Evolutionary conservation across 2,797 vertebrate genomes (phyloP).

Genomic region (Ambastaia sidthimunki): DNA sequence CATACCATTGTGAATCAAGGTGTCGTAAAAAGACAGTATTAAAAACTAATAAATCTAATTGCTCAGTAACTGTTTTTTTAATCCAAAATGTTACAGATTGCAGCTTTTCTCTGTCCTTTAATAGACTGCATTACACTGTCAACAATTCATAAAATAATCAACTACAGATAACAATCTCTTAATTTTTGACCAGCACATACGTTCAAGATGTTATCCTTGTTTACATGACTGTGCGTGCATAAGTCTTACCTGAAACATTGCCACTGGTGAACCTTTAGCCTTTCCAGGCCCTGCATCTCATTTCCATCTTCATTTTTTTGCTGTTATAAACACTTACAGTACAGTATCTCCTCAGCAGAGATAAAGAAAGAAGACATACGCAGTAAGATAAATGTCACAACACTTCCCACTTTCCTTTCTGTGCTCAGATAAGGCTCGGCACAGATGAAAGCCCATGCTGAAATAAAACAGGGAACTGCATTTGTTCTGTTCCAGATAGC

Average conservation of each 20-base stretch:
- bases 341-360: constrained; percentile 41
- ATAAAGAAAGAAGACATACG: constrained; percentile 55
- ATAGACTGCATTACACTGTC: too few species aligned
- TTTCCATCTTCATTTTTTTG: constrained; percentile 52
- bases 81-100: too few species aligned
- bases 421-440: constrained; percentile 70
- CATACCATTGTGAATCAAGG: too few species aligned
- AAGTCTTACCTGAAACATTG: not conserved
- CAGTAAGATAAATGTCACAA: constrained; percentile 73
- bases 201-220: not conserved
- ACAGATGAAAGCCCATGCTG: constrained; percentile 73
- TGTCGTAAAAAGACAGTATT: too few species aligned
- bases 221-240: not conserved
- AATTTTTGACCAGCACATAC: not conserved
- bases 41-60: too few species aligned
- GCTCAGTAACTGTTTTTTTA: too few species aligned
- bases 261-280: not conserved
- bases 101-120: too few species aligned
- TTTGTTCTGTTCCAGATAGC: constrained; percentile 76
- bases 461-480: constrained; percentile 69
- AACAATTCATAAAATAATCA: too few species aligned
- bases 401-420: constrained; percentile 58
- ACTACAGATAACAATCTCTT: too few species aligned
- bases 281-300: constrained; percentile 8
- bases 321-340: constrained; percentile 56